These are phyloP conservation scores for Diarsia brunnea DNA, from an alignment of 2,888 invertebrate genomes.

Conservation along the genomic window DNA sequence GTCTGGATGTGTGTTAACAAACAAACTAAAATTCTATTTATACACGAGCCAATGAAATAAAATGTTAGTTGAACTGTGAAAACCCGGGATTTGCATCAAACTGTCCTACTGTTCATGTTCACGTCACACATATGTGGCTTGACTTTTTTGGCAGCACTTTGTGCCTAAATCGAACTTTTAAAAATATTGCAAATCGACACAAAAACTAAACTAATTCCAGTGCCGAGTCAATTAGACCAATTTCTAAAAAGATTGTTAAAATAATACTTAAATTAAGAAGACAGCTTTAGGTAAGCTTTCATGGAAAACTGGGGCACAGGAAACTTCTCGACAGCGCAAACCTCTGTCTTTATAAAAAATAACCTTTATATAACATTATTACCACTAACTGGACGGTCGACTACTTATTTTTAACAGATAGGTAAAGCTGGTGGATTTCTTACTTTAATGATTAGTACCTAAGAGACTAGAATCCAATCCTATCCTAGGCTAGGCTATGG, in stretches of 20 bases:
- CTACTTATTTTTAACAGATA: neutral
- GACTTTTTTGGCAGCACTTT: neutral
- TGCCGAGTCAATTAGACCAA: neutral
- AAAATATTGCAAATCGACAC: neutral
- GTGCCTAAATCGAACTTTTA: neutral
- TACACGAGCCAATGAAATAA: neutral
- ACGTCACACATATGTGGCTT: neutral
- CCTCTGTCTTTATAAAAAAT: neutral
- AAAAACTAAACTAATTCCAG: neutral
- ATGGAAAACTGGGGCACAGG: neutral
- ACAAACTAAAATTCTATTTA: slow-evolving; percentile 1
- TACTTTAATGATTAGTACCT: neutral
- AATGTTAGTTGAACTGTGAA: slow-evolving; percentile 2
- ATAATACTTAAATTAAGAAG: neutral
- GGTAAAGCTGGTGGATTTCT: neutral
- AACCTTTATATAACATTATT: neutral
- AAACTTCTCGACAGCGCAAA: neutral
- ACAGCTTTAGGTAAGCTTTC: neutral
- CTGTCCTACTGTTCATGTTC: neutral
- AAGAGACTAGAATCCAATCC: neutral
- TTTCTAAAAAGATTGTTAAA: neutral
- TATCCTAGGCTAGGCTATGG: neutral
- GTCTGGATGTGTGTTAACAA: neutral
- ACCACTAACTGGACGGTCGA: neutral
- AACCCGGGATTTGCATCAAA: neutral